Percentiles rank a stretch among this genome's conserved stretches.
Evolutionary conservation across 2,888 invertebrate genomes (phyloP).

Genomic region (Plagiodera versicolora): DNA sequence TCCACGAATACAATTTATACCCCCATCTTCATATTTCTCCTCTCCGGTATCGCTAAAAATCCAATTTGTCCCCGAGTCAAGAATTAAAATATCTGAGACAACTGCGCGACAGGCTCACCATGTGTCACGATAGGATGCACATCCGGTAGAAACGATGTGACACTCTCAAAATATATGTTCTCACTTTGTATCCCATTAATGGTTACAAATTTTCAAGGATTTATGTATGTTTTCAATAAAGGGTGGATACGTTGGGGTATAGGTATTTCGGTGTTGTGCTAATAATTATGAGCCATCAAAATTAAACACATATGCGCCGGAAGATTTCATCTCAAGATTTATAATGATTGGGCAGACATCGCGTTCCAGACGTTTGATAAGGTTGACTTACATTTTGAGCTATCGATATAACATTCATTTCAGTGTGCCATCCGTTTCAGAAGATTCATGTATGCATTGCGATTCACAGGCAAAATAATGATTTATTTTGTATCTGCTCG

Average conservation of each 20-base stretch:
- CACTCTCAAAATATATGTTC: conserved; percentile 48
- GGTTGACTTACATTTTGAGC: no score
- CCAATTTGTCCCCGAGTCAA: conserved; percentile 41
- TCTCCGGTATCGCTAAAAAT: conserved; percentile 11
- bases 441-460: no score
- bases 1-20: neutral
- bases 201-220: conserved; percentile 47
- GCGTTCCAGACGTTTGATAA: neutral
- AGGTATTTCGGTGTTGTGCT: conserved; percentile 17
- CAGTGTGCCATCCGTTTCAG: no score
- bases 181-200: conserved; percentile 53
- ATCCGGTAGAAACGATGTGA: conserved; percentile 44
- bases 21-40: neutral
- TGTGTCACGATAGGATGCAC: conserved; percentile 45
- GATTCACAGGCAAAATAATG: no score
- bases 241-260: conserved; percentile 30
- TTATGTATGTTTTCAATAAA: conserved; percentile 46
- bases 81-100: conserved; percentile 50
- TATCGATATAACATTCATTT: no score
- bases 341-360: conserved; percentile 14
- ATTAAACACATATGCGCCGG: conserved; percentile 35
- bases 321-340: conserved; percentile 27
- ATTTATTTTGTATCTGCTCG: no score
- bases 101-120: conserved; percentile 40
- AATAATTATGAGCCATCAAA: conserved; percentile 23